Evolutionary conservation across 2,113 vertebrate species (phyloP).

Genomic region (Onychorhynchus coronatus): DNA sequence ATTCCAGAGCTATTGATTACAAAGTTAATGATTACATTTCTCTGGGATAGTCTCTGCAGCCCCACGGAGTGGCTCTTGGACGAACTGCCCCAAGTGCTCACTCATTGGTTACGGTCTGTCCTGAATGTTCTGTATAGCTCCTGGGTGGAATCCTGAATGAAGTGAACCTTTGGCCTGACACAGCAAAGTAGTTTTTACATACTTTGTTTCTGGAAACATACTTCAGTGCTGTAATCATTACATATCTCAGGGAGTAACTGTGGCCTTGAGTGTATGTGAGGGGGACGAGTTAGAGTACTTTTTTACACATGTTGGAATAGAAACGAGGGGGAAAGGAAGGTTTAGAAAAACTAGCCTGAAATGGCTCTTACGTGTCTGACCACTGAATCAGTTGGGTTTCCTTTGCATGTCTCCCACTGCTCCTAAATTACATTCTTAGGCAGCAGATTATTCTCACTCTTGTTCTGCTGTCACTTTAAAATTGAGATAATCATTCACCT

Average conservation of each 20-base stretch:
- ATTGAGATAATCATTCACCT: background rate
- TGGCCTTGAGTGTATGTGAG: background rate
- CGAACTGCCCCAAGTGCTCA: background rate
- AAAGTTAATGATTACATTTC: background rate
- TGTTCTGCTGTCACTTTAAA: background rate
- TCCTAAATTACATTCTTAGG: background rate
- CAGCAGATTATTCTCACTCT: background rate
- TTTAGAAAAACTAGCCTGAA: background rate
- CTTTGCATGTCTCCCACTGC: background rate
- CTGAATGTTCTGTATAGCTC: background rate
- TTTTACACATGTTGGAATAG: background rate
- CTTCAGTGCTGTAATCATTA: background rate
- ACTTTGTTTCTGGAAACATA: background rate
- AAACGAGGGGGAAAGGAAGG: background rate
- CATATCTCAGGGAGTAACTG: background rate
- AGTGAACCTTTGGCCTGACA: background rate
- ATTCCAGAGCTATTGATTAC: background rate
- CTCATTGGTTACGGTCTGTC: accelerated
- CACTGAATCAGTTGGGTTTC: background rate
- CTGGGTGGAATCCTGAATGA: background rate
- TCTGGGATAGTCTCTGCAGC: background rate
- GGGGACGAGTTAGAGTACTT: background rate
- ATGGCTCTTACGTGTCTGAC: background rate
- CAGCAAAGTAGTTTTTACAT: background rate
- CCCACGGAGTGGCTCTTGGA: background rate